A percentile compares a stretch with the other conserved stretches of the same genome.
Evolutionary conservation across 1,140 invertebrate species (phyloP).

Genomic region (Acarapis woodi): DNA sequence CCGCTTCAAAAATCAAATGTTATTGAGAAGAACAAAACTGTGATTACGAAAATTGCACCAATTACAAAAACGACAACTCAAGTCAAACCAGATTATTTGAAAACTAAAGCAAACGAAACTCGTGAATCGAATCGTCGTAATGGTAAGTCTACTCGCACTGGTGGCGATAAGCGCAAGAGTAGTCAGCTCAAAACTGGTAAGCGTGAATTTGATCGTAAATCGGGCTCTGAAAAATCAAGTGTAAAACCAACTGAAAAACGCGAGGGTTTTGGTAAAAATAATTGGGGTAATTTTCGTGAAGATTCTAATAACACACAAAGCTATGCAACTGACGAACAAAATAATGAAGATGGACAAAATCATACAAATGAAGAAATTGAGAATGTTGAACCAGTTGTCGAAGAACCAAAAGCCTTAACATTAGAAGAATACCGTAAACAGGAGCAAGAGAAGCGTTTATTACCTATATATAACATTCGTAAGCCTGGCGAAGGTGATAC

Average conservation of each 20-base stretch:
- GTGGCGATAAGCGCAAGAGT: constrained; percentile 17
- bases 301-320: constrained; percentile 25
- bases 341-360: constrained; percentile 5
- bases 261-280: constrained; percentile 70
- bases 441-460: constrained; percentile 24
- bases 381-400: constrained; percentile 13
- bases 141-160: no score
- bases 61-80: no score
- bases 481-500: constrained; percentile 75
- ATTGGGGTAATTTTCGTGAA: constrained; percentile 78
- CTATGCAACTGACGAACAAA: constrained; percentile 14
- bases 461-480: constrained; percentile 52
- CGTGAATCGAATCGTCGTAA: no score
- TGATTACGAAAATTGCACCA: no score
- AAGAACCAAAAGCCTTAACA: constrained; percentile 29
- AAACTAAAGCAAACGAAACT: no score
- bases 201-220: constrained; percentile 75
- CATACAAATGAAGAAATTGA: constrained; percentile 5
- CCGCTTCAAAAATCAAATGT: no score
- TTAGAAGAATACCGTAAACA: constrained; percentile 65
- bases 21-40: no score
- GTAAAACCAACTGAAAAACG: constrained; percentile 75
- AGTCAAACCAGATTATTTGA: no score
- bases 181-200: no score
- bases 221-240: constrained; percentile 72